A percentile compares a stretch with the other conserved stretches of the same genome.
These are phyloP conservation scores for Drosophila putrida DNA, from an alignment of 2,888 invertebrate genomes.

Conservation along the genomic window DNA sequence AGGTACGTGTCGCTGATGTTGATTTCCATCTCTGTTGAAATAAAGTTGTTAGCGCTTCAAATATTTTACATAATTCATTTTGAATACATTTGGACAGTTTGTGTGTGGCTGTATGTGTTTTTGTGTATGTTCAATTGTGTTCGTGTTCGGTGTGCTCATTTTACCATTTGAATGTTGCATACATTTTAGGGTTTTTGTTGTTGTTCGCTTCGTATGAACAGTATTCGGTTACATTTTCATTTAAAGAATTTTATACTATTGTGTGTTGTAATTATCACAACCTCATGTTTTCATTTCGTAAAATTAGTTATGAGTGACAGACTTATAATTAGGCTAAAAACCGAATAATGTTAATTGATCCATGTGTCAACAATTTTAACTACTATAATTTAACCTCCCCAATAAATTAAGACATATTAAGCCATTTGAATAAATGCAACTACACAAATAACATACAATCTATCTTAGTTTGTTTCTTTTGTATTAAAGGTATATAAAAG, in stretches of 20 bases:
- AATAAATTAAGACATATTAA: neutral
- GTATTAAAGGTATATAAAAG: too few relatives aligned
- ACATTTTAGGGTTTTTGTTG: slow-evolving; percentile 28
- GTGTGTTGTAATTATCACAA: slow-evolving; percentile 6
- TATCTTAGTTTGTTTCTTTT: too few relatives aligned
- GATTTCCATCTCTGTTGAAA: slow-evolving; percentile 70
- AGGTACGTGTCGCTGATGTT: slow-evolving; percentile 41
- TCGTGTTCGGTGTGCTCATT: slow-evolving; percentile 9
- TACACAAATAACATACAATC: too few relatives aligned
- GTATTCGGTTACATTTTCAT: slow-evolving; percentile 29
- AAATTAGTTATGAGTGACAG: neutral
- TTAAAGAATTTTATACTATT: slow-evolving; percentile 2
- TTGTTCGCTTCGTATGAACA: slow-evolving; percentile 32
- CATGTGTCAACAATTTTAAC: neutral
- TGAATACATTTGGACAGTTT: slow-evolving; percentile 47
- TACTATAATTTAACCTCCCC: neutral
- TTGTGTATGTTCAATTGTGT: slow-evolving; percentile 5
- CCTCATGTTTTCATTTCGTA: neutral
- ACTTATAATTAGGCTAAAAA: neutral
- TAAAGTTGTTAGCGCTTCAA: slow-evolving; percentile 63
- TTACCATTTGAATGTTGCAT: slow-evolving; percentile 35
- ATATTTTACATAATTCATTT: slow-evolving; percentile 66
- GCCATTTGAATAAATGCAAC: too few relatives aligned
- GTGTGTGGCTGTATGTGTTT: neutral
- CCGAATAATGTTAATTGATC: neutral